Evolutionary conservation across 2,113 vertebrate species (phyloP).

Genomic region (Leuciscus idus): DNA sequence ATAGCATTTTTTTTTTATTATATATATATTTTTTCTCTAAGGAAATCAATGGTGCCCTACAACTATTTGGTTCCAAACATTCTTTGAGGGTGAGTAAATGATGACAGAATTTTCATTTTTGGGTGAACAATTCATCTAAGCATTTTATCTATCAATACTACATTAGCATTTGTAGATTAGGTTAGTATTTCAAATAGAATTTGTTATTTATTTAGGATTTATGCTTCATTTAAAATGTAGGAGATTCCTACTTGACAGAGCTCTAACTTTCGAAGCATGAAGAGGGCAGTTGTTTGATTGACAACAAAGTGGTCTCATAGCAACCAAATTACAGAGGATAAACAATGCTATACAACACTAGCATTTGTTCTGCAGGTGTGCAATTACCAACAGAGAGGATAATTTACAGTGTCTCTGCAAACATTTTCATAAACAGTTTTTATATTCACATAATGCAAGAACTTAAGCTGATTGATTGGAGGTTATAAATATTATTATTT

Average conservation of each 20-base stretch:
- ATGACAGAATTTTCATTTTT: too few species aligned
- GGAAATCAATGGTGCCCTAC: too few species aligned
- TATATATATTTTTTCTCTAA: too few species aligned
- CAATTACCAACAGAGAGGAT: conserved; percentile 7
- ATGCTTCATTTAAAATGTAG: not conserved
- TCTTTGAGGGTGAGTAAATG: too few species aligned
- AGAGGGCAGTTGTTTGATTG: not conserved
- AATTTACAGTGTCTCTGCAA: not conserved
- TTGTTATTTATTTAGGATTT: not conserved
- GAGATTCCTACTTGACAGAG: not conserved
- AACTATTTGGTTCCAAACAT: too few species aligned
- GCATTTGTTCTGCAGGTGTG: conserved; percentile 11
- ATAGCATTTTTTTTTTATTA: too few species aligned
- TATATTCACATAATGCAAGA: not conserved
- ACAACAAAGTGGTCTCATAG: not conserved
- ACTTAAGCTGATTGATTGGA: not conserved
- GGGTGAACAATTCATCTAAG: too few species aligned
- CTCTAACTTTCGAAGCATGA: not conserved
- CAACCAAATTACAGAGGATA: not conserved
- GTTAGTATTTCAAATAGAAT: not conserved
- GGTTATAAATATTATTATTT: not conserved
- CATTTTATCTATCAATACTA: not conserved
- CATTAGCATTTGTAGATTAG: not conserved
- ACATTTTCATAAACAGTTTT: conserved; percentile 1
- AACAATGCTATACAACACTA: not conserved